A percentile compares a stretch with the other conserved stretches of the same genome.
Evolutionary conservation across 2,113 vertebrate genomes (phyloP).

Genomic region (Piprites chloris): DNA sequence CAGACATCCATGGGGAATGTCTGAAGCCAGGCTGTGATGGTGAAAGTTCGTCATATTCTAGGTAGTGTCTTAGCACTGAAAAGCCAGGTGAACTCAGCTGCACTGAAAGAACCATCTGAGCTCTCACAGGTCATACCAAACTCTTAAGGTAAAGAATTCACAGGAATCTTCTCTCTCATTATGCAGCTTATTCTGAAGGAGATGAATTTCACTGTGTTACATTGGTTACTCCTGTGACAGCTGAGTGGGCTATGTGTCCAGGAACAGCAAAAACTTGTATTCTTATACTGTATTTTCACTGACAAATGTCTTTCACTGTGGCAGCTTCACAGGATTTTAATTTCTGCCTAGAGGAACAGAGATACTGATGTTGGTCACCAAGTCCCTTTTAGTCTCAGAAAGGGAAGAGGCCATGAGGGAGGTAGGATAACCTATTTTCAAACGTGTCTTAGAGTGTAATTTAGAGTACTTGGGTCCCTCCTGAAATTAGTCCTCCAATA

Average conservation of each 20-base stretch:
- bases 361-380: neutral
- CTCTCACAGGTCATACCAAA: neutral
- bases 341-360: neutral
- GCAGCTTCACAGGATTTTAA: neutral
- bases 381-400: neutral
- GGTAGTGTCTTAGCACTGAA: neutral
- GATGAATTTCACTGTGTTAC: neutral
- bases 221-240: neutral
- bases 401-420: neutral
- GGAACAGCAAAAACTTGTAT: neutral
- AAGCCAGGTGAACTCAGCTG: neutral
- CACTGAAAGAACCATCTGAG: neutral
- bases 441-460: neutral
- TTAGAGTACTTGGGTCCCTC: neutral
- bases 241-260: neutral
- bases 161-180: neutral
- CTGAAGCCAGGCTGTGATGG: neutral
- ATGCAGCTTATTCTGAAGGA: neutral
- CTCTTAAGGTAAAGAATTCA: neutral
- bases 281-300: neutral
- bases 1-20: neutral
- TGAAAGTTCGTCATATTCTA: neutral
- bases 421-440: neutral
- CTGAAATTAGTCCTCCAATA: neutral
- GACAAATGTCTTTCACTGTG: neutral